A percentile compares a stretch with the other conserved stretches of the same genome.
Evolutionary conservation across 2,113 vertebrate genomes (phyloP).

Genomic region (Regulus satrapa): DNA sequence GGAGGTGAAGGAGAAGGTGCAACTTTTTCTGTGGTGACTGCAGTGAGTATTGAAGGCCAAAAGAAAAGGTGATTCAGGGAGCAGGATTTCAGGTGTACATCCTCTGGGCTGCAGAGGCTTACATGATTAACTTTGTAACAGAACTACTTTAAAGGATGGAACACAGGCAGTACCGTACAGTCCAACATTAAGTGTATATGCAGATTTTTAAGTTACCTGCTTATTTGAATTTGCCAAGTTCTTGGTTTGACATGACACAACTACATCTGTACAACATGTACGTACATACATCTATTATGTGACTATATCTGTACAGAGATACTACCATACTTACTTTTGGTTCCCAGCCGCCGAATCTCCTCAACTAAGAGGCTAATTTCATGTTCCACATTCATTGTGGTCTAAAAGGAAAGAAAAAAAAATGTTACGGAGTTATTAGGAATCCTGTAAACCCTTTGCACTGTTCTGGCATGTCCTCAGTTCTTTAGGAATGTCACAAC

Average conservation of each 20-base stretch:
- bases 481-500: neutral
- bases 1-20: neutral
- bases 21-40: neutral
- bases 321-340: conserved; percentile 81
- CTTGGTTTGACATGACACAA: neutral
- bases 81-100: neutral
- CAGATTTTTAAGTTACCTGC: neutral
- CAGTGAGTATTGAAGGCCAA: fast-evolving
- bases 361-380: conserved; percentile 85
- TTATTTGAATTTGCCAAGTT: neutral
- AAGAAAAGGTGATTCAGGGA: neutral
- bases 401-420: conserved; percentile 39
- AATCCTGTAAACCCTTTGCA: neutral
- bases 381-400: conserved; percentile 87
- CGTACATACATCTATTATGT: neutral
- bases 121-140: neutral
- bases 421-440: neutral
- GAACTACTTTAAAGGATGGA: neutral
- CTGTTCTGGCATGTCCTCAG: fast-evolving
- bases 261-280: neutral
- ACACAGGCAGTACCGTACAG: neutral
- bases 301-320: neutral
- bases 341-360: conserved; percentile 90
- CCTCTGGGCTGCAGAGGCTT: neutral
- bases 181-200: neutral